A percentile compares a stretch with the other conserved stretches of the same genome.
These are phyloP conservation scores for Australoheros facetus DNA, from an alignment of 2,797 vertebrate species.

Conservation along the genomic window DNA sequence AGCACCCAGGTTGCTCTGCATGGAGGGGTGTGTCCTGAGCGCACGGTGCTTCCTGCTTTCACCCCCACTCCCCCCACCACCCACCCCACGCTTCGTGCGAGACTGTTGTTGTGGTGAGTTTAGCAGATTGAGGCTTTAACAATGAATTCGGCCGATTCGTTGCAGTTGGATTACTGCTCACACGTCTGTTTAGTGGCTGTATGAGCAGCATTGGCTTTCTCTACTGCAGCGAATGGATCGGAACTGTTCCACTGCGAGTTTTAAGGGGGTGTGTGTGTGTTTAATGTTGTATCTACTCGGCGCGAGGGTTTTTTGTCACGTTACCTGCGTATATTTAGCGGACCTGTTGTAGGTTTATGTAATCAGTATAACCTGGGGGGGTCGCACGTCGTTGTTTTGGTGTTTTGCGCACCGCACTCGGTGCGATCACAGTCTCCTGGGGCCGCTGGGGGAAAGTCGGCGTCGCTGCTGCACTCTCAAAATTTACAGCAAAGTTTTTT, in stretches of 20 bases:
- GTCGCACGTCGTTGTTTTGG: neutral
- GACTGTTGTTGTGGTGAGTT: conserved; percentile 7
- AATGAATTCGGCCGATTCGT: neutral
- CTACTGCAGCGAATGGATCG: conserved; percentile 71
- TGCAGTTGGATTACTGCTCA: neutral
- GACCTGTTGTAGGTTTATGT: neutral
- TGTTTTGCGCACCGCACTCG: conserved; percentile 23
- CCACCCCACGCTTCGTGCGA: neutral
- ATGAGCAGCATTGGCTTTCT: conserved; percentile 16
- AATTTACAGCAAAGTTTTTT: conserved; percentile 65
- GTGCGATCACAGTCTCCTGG: conserved; percentile 4
- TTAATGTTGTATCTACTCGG: conserved; percentile 28
- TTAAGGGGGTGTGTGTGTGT: conserved; percentile 37
- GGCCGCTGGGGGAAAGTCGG: conserved; percentile 30
- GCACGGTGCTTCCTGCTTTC: conserved; percentile 55
- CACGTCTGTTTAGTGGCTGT: neutral
- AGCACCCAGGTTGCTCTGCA: conserved; percentile 50
- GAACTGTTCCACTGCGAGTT: conserved; percentile 74
- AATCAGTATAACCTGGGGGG: neutral
- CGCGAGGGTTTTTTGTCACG: conserved; percentile 1
- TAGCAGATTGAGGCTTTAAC: neutral
- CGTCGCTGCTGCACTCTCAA: conserved; percentile 41
- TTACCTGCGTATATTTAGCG: conserved; percentile 26
- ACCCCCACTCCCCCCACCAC: neutral
- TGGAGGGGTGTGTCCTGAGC: conserved; percentile 68